These are phyloP conservation scores for Corapipo altera DNA, from an alignment of 2,113 vertebrate genomes.

Conservation along the genomic window DNA sequence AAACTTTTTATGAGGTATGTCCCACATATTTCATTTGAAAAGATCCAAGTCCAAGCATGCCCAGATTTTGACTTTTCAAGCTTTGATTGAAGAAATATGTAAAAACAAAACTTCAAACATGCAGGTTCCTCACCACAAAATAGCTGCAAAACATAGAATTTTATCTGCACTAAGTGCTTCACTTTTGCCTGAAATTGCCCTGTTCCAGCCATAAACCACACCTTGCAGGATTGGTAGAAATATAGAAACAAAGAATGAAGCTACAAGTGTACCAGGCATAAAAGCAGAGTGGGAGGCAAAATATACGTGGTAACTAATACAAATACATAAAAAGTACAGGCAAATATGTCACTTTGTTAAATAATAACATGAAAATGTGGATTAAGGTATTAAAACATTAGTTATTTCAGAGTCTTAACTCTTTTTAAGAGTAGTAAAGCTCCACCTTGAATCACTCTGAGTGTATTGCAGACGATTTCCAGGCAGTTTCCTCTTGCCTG, in stretches of 20 bases:
- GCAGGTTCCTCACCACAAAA: background rate
- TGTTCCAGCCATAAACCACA: background rate
- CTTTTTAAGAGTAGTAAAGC: background rate
- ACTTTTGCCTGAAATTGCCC: background rate
- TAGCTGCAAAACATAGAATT: background rate
- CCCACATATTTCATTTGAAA: background rate
- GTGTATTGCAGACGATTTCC: background rate
- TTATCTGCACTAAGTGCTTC: background rate
- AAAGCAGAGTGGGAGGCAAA: background rate
- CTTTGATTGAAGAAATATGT: background rate
- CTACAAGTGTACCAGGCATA: background rate
- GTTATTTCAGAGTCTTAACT: background rate
- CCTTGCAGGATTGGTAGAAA: background rate
- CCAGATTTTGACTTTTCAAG: background rate
- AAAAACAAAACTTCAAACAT: background rate
- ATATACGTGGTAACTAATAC: background rate
- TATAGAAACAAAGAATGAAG: background rate
- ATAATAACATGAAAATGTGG: background rate
- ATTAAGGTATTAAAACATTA: background rate
- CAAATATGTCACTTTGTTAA: background rate
- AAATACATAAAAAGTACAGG: background rate
- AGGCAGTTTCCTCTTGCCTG: background rate
- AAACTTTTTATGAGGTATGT: background rate
- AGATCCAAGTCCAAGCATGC: background rate
- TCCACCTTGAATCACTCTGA: background rate